Conservation (phyloP, 2,797 vertebrate species). For the Protonibea diacanthus region DNA sequence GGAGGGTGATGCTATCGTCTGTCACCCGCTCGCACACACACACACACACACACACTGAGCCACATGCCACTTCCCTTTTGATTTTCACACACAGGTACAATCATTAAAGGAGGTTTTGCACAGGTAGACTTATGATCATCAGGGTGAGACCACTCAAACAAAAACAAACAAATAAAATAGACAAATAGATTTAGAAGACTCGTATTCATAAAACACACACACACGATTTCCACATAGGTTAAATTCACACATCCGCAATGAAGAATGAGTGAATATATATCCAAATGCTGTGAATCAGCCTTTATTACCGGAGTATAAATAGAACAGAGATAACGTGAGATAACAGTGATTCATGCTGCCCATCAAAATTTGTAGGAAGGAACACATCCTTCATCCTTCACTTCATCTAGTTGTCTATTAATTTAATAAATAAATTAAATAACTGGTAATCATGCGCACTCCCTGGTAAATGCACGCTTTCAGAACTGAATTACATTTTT, state of each 20-base stretch:
- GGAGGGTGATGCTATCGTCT: conserved; percentile 67
- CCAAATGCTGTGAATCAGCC: conserved; percentile 34
- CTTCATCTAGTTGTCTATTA: conserved; percentile 7
- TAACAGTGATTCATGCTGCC: conserved; percentile 53
- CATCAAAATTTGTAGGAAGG: conserved; percentile 31
- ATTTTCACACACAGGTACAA: conserved; percentile 20
- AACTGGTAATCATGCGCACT: conserved; percentile 1
- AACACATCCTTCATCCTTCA: conserved; percentile 7
- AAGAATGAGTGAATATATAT: conserved; percentile 7
- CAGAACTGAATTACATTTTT: conserved; percentile 15
- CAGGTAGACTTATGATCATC: background rate
- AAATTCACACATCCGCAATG: background rate
- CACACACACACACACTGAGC: conserved; percentile 8
- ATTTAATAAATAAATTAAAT: background rate
- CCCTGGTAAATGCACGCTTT: conserved; percentile 15
- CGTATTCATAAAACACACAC: background rate
- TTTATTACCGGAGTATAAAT: conserved; percentile 37
- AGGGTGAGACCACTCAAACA: background rate
- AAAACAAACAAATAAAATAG: background rate
- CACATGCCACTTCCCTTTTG: conserved; percentile 6
- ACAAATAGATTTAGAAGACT: background rate
- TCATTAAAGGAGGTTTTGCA: background rate
- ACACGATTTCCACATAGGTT: background rate
- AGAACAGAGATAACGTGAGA: conserved; percentile 12
- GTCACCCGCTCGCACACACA: conserved; percentile 41